Conservation (phyloP, 2,113 vertebrate species). For the Micromys minutus region DNA sequence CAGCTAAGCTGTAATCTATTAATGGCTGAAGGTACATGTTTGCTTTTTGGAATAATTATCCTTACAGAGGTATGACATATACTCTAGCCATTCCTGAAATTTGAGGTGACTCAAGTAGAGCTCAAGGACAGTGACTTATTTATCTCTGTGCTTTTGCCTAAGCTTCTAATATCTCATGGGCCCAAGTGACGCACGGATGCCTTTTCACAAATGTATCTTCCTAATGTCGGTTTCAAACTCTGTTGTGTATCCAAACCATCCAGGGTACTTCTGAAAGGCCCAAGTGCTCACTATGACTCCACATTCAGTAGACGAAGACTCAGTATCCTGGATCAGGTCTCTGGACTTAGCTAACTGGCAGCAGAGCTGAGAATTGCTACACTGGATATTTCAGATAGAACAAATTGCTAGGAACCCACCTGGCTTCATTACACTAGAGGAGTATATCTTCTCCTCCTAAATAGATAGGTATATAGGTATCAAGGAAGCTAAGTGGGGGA, state of each 20-base stretch:
- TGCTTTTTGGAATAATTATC: background rate
- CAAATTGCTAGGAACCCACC: background rate
- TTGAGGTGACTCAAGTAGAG: background rate
- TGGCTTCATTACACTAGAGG: background rate
- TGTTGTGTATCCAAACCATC: background rate
- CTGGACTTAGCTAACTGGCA: background rate
- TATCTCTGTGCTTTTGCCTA: background rate
- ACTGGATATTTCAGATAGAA: background rate
- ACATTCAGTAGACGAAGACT: background rate
- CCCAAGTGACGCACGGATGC: background rate
- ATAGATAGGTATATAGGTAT: background rate
- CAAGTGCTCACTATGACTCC: background rate
- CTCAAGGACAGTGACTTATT: background rate
- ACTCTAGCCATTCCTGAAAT: background rate
- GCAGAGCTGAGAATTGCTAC: background rate
- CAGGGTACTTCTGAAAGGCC: background rate
- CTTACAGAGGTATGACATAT: background rate
- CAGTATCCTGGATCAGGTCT: background rate
- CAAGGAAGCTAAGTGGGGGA: too few species aligned
- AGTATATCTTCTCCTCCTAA: background rate
- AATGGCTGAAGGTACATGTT: background rate
- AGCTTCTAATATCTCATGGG: background rate
- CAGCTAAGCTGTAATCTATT: background rate
- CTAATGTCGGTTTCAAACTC: background rate
- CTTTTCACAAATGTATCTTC: background rate